A percentile compares a stretch with the other conserved stretches of the same genome.
Conservation (phyloP, 2,888 invertebrate genomes). For the Drosophila yooni region DNA sequence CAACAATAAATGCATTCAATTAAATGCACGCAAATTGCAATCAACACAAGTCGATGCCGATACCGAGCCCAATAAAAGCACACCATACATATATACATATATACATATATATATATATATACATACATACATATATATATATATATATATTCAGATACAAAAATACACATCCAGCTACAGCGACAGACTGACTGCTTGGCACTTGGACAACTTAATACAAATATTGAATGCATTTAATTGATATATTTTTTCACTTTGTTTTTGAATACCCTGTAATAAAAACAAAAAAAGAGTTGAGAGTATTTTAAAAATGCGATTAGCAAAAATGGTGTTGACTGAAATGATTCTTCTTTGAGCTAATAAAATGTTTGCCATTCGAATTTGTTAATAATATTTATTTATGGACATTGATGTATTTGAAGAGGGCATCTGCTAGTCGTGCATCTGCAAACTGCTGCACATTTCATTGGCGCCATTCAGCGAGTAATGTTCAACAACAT, state of each 20-base stretch:
- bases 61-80: not conserved
- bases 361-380: no score
- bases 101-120: not conserved
- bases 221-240: constrained; percentile 8
- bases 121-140: constrained; percentile 4
- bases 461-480: not conserved
- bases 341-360: not conserved
- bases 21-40: constrained; percentile 53
- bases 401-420: not conserved
- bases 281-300: not conserved
- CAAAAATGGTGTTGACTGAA: not conserved
- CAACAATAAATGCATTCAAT: constrained; percentile 54
- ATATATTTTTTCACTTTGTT: not conserved
- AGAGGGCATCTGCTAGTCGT: not conserved
- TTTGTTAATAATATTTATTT: no score
- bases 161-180: not conserved
- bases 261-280: constrained; percentile 6
- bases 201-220: constrained; percentile 32
- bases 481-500: constrained; percentile 48
- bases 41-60: constrained; percentile 29
- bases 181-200: constrained; percentile 11
- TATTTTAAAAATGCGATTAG: not conserved
- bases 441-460: not conserved
- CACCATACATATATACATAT: not conserved
- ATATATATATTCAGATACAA: constrained; percentile 1